Percentiles rank a stretch among this genome's conserved stretches.
Conservation (phyloP, 2,113 vertebrate genomes). For the Xiphias gladius region DNA sequence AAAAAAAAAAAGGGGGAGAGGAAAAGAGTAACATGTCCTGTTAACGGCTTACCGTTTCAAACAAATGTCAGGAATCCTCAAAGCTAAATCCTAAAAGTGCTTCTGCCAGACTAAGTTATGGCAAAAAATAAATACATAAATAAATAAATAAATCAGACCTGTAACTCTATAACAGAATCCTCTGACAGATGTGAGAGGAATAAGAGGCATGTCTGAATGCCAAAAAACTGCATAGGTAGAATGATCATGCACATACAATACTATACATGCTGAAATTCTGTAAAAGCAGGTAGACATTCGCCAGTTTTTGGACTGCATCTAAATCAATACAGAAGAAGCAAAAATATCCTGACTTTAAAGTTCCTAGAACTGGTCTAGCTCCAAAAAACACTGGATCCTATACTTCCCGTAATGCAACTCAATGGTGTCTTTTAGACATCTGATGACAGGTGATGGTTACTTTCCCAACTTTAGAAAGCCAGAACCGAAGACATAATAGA, state of each 20-base stretch:
- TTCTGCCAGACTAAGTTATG: slow-evolving; percentile 18
- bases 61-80: slow-evolving; percentile 56
- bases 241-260: background rate
- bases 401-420: background rate
- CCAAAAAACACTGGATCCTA: background rate
- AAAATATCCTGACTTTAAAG: background rate
- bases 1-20: slow-evolving; percentile 4
- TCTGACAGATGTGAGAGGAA: background rate
- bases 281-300: no score
- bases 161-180: background rate
- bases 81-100: slow-evolving; percentile 60
- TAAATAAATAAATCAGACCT: background rate
- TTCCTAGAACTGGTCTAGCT: background rate
- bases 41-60: slow-evolving; percentile 47
- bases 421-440: no score
- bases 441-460: no score
- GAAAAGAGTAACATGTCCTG: slow-evolving; percentile 10
- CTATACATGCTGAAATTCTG: background rate
- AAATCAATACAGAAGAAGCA: background rate
- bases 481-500: background rate
- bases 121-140: no score
- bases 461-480: background rate
- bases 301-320: no score
- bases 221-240: background rate
- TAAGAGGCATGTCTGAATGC: background rate